These are phyloP conservation scores for Scophthalmus maximus DNA, from an alignment of 2,113 vertebrate species.

Conservation along the genomic window DNA sequence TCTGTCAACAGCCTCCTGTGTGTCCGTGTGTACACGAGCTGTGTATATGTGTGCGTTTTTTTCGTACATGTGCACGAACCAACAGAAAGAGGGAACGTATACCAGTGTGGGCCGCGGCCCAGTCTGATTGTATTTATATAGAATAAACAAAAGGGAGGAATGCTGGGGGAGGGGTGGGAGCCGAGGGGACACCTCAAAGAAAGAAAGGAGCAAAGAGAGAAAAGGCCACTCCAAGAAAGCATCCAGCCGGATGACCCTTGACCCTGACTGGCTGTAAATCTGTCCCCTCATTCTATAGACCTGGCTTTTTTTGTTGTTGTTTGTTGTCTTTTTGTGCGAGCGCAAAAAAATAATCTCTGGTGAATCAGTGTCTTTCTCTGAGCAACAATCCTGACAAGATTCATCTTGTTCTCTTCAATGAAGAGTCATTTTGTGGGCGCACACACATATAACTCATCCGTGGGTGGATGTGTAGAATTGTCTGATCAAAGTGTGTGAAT, in stretches of 20 bases:
- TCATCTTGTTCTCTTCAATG: conserved; percentile 44
- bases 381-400: conserved; percentile 39
- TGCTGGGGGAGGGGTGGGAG: conserved; percentile 80
- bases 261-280: conserved; percentile 83
- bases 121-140: conserved; percentile 79
- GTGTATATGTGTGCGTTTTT: conserved; percentile 59
- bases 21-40: conserved; percentile 42
- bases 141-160: conserved; percentile 83
- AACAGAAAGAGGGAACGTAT: conserved; percentile 62
- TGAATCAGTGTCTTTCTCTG: conserved; percentile 41
- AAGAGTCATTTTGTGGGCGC: conserved; percentile 4
- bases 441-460: conserved; percentile 10
- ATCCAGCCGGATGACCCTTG: conserved; percentile 78
- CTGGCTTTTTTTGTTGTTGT: conserved; percentile 55
- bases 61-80: conserved; percentile 65
- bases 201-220: conserved; percentile 77
- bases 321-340: conserved; percentile 59
- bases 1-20: conserved; percentile 70
- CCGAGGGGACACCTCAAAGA: conserved; percentile 75
- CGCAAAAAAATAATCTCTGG: conserved; percentile 38
- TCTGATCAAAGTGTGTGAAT: conserved; percentile 15
- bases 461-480: background rate
- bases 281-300: conserved; percentile 71
- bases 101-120: conserved; percentile 58
- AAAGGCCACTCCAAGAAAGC: conserved; percentile 81